Conservation (phyloP, 2,888 invertebrate species). For the Allolobophora icterica region DNA sequence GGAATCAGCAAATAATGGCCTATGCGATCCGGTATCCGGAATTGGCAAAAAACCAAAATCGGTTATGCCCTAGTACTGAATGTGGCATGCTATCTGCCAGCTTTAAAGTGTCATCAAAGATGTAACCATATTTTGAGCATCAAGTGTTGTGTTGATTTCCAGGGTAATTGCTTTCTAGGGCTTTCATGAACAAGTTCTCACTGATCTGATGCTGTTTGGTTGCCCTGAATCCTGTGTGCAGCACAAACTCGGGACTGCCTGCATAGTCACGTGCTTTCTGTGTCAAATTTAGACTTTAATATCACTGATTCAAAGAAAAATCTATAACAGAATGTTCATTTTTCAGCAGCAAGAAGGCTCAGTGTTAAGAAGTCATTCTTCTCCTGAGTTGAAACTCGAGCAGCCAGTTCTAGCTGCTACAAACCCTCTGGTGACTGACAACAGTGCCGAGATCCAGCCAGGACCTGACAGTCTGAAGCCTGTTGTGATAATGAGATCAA, state of each 20-base stretch:
- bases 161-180: no score
- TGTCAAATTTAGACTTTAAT: neutral
- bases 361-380: conserved; percentile 25
- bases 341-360: neutral
- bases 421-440: neutral
- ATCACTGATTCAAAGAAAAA: neutral
- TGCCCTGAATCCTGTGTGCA: neutral
- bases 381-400: conserved; percentile 21
- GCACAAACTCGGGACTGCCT: neutral
- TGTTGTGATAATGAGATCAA: neutral
- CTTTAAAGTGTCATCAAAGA: no score
- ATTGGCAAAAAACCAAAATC: no score
- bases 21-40: no score
- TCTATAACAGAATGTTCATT: neutral
- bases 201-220: neutral
- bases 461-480: neutral
- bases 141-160: no score
- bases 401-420: neutral
- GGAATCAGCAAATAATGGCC: no score
- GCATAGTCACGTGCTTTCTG: neutral
- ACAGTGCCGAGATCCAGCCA: neutral
- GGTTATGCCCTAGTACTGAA: no score
- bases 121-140: no score
- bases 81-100: no score
- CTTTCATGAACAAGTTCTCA: neutral